Evolutionary conservation across 1,140 invertebrate genomes (phyloP), one percentile per base, ranked within the genome.

Genomic region (Leptoteleia sp.): DNA sequence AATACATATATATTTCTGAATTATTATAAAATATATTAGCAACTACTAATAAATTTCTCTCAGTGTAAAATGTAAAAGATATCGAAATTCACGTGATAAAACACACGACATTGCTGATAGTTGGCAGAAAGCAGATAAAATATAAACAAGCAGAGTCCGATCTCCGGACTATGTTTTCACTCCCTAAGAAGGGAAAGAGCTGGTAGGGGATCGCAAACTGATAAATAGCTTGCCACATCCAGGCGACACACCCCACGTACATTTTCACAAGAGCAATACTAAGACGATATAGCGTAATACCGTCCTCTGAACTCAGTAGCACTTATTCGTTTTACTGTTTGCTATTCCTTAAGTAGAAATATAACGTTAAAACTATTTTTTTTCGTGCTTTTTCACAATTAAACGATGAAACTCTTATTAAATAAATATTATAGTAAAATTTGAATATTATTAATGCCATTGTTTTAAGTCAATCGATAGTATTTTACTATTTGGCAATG

Each of bases 191-290:
- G 47, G 22, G 55, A 70, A 76, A 73, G 22, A 71, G 55, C 43
- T 59, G 50, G 29, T 54, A 29, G 43, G 52, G 71, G 65, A 73
- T 71, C 52, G 9, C 27, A 12, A 25, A 15, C 76, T 83, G 80
- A 83, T 77, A 83, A 84, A 84, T 85, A 76, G 79, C 76, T 84
- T 84, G 81, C 81, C 82, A 84, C 73, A 80, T 76, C 54, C 80
- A 81, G 77, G 65, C 80, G 76, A 80, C 80, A 82, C 65, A 76
- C 68, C 57, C 80, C 61, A 81, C 54, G 73, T 78, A 80, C 80
- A 77, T 82, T 82, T 82, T 72, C 67, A 77, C 79, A 70, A 77
- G 55, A 77, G 81, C 61, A 80, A 76, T 79, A 72, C 67, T 67
- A 77, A 79, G 71, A 78, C 68, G 77, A 79, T 81, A 80, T 72